Conservation (phyloP, 2,888 invertebrate genomes). For the Orthosia gothica region DNA sequence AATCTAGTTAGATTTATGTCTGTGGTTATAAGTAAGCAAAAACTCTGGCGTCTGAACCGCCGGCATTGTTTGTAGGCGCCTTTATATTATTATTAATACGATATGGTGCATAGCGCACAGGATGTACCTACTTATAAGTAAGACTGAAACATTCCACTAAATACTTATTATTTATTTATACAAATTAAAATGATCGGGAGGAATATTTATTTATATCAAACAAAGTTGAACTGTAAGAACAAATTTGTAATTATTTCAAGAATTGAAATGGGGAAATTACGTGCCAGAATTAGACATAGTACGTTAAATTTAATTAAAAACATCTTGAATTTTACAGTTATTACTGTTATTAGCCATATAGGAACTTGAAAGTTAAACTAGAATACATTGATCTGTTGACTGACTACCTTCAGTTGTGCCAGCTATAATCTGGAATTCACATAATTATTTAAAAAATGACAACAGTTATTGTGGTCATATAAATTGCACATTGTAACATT, state of each 20-base stretch:
- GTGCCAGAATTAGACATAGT: slow-evolving; percentile 72
- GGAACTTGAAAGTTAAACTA: slow-evolving; percentile 32
- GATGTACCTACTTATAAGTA: slow-evolving; percentile 84
- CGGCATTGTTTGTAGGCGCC: slow-evolving; percentile 17
- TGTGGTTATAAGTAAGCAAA: not conserved
- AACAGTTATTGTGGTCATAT: slow-evolving; percentile 14
- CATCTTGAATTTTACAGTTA: not conserved
- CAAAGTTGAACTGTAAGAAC: slow-evolving; percentile 38
- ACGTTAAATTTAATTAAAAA: not conserved
- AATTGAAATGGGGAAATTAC: slow-evolving; percentile 62
- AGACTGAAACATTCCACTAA: slow-evolving; percentile 88
- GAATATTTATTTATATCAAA: slow-evolving; percentile 36
- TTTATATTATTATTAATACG: slow-evolving; percentile 47
- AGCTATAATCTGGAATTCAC: slow-evolving; percentile 50
- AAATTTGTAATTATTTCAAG: slow-evolving; percentile 42
- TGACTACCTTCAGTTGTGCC: slow-evolving; percentile 57
- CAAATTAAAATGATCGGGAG: slow-evolving; percentile 38
- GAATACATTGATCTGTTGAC: slow-evolving; percentile 59
- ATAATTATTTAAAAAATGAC: slow-evolving; percentile 44
- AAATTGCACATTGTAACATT: slow-evolving; percentile 35
- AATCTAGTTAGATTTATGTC: too few species aligned
- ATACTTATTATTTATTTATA: slow-evolving; percentile 59
- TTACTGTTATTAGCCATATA: not conserved
- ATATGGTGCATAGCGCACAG: slow-evolving; percentile 63
- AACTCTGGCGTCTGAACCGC: not conserved